Evolutionary conservation across 2,888 invertebrate genomes (phyloP).

Genomic region (Ophioninae sp.): DNA sequence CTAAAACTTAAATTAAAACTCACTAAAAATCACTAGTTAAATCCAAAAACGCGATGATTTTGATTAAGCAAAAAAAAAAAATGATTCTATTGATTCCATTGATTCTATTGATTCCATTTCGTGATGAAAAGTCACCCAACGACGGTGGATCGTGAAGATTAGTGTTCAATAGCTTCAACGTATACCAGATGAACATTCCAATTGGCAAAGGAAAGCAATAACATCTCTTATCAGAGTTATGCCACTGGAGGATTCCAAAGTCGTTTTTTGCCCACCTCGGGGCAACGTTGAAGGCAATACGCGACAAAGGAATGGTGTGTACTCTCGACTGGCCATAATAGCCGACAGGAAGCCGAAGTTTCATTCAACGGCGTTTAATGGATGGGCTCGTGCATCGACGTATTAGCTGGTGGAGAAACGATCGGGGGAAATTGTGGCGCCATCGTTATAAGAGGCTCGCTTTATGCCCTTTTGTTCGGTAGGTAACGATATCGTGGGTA

Average conservation of each 20-base stretch:
- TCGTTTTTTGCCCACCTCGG: slow-evolving; percentile 13
- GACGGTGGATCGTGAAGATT: too few species aligned
- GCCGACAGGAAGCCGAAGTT: slow-evolving; percentile 36
- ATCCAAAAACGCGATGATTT: too few species aligned
- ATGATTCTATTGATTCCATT: too few species aligned
- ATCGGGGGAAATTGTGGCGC: neutral
- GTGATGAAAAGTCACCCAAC: too few species aligned
- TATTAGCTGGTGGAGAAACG: slow-evolving; percentile 2
- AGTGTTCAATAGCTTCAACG: too few species aligned
- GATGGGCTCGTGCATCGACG: neutral
- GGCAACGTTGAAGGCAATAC: slow-evolving; percentile 39
- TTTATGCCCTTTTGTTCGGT: slow-evolving; percentile 14
- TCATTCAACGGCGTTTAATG: slow-evolving; percentile 33
- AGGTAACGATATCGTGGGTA: slow-evolving; percentile 15
- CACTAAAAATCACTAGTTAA: too few species aligned
- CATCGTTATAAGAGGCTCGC: neutral
- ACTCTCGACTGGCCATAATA: slow-evolving; percentile 51
- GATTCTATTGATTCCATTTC: too few species aligned
- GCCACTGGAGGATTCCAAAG: slow-evolving; percentile 21
- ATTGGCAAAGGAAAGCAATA: neutral
- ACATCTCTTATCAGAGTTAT: neutral
- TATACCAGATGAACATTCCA: too few species aligned
- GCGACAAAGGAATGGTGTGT: slow-evolving; percentile 44
- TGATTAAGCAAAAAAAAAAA: too few species aligned
- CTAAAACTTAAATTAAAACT: too few species aligned